Evolutionary conservation across 2,888 invertebrate genomes (phyloP), one percentile per base, ranked within the genome.

Genomic region (Ellobium chinense): DNA sequence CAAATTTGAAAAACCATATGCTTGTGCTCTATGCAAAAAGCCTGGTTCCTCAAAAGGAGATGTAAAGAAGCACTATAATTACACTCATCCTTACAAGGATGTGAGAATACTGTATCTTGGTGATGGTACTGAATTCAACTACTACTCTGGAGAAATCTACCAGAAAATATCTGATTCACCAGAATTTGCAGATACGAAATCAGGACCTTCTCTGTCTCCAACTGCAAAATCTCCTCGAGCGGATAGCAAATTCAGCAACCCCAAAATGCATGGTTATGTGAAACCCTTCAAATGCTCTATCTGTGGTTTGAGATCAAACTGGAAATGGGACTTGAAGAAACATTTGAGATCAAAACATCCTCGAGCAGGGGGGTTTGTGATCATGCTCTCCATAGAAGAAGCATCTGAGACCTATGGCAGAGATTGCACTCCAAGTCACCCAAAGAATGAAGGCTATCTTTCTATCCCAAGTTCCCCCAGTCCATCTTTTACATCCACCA

Each of bases 301-400:
- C 24, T 99, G 98, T 94, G 96, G 97, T 76, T 97, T 98, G 91
- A 95, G 97, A 87, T 98, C 98, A 56, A 99, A 99, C 93, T 98
- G 98, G 98, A 95, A 98, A 86, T 98, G 98, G 98, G 98, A 99
- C 93, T 97, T 99, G 82, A 98, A 97, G 66, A 99, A 98, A 93
- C 99, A 99, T 93, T 98, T 99, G 85, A 83, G 90, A 58, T 85
- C 88, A 21, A 87, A 88, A 65, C 92, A 92, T 84, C 87, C 87
- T 31, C 85, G 82, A 5, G 81, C 84, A 24, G 85, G 84, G 4
- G 89, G 89, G 3, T 84, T 86, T 62, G 87, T 92, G 21, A 91
- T 92, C 31, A 87, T 88, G 37, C 78, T 93, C 73, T 84, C 88
- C 27, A 88, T 90, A 46, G 90, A 88, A 27, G 92, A 91, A 76